A percentile compares a stretch with the other conserved stretches of the same genome.
These are phyloP conservation scores for Drosophila ustulata DNA, from an alignment of 2,888 invertebrate genomes.

Conservation along the genomic window DNA sequence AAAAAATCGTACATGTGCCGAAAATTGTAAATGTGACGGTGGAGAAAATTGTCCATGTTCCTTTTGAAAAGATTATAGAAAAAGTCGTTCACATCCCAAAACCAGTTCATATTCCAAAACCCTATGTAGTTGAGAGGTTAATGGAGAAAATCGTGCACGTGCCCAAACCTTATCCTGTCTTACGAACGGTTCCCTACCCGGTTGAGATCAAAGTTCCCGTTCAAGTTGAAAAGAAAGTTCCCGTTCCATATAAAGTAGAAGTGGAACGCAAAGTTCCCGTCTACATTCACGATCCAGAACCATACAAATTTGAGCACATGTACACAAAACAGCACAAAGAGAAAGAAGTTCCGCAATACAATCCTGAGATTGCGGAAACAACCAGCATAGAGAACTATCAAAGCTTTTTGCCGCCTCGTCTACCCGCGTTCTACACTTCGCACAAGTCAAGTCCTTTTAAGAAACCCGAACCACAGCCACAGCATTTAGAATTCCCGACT, in stretches of 20 bases:
- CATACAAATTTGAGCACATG: conserved; percentile 82
- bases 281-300: conserved; percentile 80
- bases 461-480: conserved; percentile 16
- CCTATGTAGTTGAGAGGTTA: conserved; percentile 86
- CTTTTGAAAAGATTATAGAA: conserved; percentile 85
- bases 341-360: conserved; percentile 43
- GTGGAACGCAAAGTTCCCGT: conserved; percentile 85
- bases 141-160: conserved; percentile 85
- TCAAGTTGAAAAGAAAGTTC: conserved; percentile 71
- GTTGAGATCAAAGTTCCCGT: conserved; percentile 84
- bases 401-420: conserved; percentile 15
- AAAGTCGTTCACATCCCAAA: conserved; percentile 86
- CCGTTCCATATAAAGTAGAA: conserved; percentile 79
- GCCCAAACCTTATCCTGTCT: conserved; percentile 72
- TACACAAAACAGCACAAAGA: conserved; percentile 48
- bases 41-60: conserved; percentile 85
- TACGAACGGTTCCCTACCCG: conserved; percentile 65
- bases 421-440: conserved; percentile 3
- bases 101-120: conserved; percentile 86
- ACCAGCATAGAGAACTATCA: conserved; percentile 46
- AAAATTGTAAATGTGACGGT: conserved; percentile 87
- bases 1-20: conserved; percentile 84
- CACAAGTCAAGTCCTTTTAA: conserved; percentile 20
- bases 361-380: conserved; percentile 44
- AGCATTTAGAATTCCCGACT: conserved; percentile 9